phyloP scores from a whole-genome alignment of 2,113 vertebrate genomes.

The Tautogolabrus adspersus region DNA sequence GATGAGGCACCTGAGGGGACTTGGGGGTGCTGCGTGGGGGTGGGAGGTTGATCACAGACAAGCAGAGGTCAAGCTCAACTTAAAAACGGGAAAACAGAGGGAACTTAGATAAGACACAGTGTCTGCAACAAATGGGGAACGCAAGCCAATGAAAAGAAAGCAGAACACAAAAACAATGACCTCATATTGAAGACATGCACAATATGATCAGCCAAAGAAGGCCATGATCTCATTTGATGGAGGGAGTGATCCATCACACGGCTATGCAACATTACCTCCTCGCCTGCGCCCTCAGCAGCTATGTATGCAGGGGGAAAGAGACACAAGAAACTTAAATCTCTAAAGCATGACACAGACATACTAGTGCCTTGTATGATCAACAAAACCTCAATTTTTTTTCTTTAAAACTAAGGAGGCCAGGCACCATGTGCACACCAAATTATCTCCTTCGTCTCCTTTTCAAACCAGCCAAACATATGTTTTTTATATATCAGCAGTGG shows the following conservation, averaged over 20 bases:
- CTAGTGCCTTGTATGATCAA: background rate
- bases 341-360: background rate
- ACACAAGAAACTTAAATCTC: conserved; percentile 52
- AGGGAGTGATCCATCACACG: conserved; percentile 39
- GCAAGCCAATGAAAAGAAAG: conserved; percentile 52
- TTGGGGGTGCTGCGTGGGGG: conserved; percentile 63
- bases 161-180: conserved; percentile 50
- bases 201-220: conserved; percentile 46
- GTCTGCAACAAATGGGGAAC: conserved; percentile 41
- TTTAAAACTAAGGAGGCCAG: conserved; percentile 5
- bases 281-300: conserved; percentile 82
- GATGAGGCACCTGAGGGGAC: conserved; percentile 66
- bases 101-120: conserved; percentile 28
- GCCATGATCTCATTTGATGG: conserved; percentile 59
- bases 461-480: conserved; percentile 59
- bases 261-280: conserved; percentile 79
- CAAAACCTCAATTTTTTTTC: background rate
- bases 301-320: conserved; percentile 44
- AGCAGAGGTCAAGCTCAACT: conserved; percentile 55
- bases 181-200: conserved; percentile 74
- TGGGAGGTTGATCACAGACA: conserved; percentile 40
- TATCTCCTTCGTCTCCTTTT: conserved; percentile 30
- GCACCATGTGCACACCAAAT: conserved; percentile 15
- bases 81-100: background rate
- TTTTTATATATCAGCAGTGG: conserved; percentile 47